A percentile compares a stretch with the other conserved stretches of the same genome.
Evolutionary conservation across 2,113 vertebrate genomes (phyloP).

Genomic region (Neoarius graeffei): DNA sequence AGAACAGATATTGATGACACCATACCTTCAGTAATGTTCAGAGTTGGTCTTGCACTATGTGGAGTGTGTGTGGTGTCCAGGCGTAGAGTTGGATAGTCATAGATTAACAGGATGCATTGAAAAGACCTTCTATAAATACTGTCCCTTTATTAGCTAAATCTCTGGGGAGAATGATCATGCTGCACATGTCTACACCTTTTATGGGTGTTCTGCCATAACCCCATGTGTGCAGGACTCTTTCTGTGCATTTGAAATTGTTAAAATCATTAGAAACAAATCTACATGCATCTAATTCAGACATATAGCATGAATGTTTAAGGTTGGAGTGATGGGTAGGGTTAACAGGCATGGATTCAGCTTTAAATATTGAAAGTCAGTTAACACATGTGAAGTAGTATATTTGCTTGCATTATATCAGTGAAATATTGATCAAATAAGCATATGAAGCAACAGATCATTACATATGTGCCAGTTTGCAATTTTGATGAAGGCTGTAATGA

Average conservation of each 20-base stretch:
- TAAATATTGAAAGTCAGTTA: no score
- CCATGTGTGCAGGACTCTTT: not conserved
- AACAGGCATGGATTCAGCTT: not conserved
- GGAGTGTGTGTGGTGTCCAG: constrained; percentile 45
- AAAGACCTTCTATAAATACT: constrained; percentile 79
- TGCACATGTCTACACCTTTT: constrained; percentile 73
- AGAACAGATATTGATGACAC: not conserved
- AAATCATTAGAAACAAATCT: not conserved
- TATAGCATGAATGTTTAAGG: not conserved
- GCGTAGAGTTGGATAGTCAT: constrained; percentile 39
- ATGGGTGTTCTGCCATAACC: constrained; percentile 64
- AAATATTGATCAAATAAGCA: no score
- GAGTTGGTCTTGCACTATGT: constrained; percentile 49
- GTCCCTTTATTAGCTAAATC: constrained; percentile 72
- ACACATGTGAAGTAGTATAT: no score
- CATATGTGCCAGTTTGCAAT: not conserved
- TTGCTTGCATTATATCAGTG: no score
- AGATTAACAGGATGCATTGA: constrained; percentile 69
- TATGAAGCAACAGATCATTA: not conserved
- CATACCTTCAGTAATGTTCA: constrained; percentile 53
- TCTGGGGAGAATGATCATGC: constrained; percentile 68
- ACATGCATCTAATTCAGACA: not conserved
- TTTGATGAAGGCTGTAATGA: not conserved
- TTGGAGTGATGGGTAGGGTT: not conserved
- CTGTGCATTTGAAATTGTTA: not conserved